Evolutionary conservation across 2,888 invertebrate species (phyloP), one percentile per base, ranked within the genome.

Genomic region (Camptogramma bilineatum): DNA sequence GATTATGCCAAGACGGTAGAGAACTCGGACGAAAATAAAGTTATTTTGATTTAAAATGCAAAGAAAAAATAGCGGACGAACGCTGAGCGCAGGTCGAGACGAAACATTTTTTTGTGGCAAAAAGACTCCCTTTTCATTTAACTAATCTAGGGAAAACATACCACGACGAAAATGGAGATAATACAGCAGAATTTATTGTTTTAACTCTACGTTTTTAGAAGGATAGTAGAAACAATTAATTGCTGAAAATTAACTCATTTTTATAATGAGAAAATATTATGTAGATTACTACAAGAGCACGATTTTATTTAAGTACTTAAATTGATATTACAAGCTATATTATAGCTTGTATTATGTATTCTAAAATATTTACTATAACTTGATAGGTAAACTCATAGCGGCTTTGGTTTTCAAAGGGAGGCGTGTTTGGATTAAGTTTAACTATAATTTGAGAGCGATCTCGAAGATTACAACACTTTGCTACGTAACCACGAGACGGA

Each of bases 31-130:
- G 80, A 87, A 89, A 90, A 88, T 86, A 84, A 90, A 90, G 86
- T 87, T 90, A 88, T 91, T 90, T 89, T 84, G 84, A 89, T 88
- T 90, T 88, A 88, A 90, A 91, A 90, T 89, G 86, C 85, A 88
- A 85, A 86, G 84, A 84, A 87, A 88, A 87, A 86, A 82, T 78
- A 79, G 72, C 73, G 77, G 72, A 76, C 73, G 78, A 66, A 74
- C 56, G 68, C 57, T 53, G 76, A 69, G 66, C 70, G 75, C 70
- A 69, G 76, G 71, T 71, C 70, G 77, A 72, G 60, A 73, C 73
- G 80, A 77, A 74, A 79, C 79, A 81, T 73, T 82, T 85, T 85
- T 83, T 81, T 79, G 59, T 61, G 13, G 64, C n/a, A 76, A 75
- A 81, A 78, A 79, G 82, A 83, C 83, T 80, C 78, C 78, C 78